Conservation (phyloP, 2,797 vertebrate genomes). For the Amazona ochrocephala region DNA sequence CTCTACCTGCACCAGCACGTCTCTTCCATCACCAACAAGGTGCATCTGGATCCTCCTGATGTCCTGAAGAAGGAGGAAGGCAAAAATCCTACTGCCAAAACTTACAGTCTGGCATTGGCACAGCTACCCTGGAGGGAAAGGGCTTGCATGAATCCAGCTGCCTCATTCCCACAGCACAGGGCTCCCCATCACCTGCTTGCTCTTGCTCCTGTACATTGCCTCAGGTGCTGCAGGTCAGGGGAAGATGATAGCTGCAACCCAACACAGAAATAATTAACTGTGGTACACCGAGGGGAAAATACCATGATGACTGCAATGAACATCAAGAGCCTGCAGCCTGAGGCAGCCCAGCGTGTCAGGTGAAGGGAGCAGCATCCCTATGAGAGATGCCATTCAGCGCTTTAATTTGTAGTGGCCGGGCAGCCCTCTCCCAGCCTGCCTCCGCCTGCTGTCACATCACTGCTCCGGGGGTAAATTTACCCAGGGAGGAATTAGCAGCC, state of each 20-base stretch:
- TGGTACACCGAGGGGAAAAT: neutral
- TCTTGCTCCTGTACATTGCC: neutral
- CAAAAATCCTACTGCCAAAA: neutral
- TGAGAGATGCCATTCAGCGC: neutral
- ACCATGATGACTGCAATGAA: neutral
- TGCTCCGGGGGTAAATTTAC: constrained; percentile 9
- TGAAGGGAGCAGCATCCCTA: neutral
- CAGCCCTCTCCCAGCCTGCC: neutral
- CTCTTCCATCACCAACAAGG: neutral
- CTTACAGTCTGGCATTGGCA: fast-evolving
- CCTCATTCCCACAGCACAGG: neutral
- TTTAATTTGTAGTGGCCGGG: neutral
- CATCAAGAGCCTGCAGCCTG: constrained; percentile 24
- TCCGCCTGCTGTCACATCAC: neutral
- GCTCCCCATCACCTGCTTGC: neutral
- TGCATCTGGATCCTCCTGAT: neutral
- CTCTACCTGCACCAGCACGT: neutral
- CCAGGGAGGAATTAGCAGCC: neutral
- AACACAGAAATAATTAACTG: constrained; percentile 36
- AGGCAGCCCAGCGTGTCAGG: neutral
- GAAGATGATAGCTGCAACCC: constrained; percentile 32
- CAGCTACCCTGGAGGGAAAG: neutral
- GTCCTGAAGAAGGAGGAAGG: neutral
- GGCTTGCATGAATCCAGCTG: neutral
- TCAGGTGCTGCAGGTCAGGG: neutral